These are phyloP conservation scores for Nebria ingens DNA, from an alignment of 1,140 invertebrate species.

Conservation along the genomic window DNA sequence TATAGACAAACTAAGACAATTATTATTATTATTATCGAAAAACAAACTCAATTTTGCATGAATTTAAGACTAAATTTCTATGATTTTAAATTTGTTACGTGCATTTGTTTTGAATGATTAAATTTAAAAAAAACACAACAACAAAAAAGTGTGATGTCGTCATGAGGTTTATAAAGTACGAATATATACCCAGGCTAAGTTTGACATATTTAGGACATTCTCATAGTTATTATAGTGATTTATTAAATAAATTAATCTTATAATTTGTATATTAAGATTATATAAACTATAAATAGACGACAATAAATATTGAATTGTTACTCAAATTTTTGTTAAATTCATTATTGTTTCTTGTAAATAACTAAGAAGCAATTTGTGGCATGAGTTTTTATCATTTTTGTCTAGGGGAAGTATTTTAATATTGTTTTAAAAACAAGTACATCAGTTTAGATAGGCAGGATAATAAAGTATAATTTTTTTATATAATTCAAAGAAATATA, in stretches of 20 bases:
- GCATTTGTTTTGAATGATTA: neutral
- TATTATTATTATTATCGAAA: no score
- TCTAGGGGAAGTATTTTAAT: neutral
- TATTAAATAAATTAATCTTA: neutral
- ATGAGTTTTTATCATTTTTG: neutral
- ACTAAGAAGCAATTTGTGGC: neutral
- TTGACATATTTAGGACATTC: neutral
- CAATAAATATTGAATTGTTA: constrained; percentile 5
- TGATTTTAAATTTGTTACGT: neutral
- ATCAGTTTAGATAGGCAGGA: neutral
- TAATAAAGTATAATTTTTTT: neutral
- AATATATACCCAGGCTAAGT: neutral
- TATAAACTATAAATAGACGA: constrained; percentile 1
- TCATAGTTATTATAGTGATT: neutral
- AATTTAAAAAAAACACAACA: no score
- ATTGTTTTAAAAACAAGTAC: neutral
- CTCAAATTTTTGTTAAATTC: neutral
- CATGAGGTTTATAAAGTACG: neutral
- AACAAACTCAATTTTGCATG: neutral
- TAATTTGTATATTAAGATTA: constrained; percentile 1
- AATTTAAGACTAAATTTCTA: neutral
- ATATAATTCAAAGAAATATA: neutral
- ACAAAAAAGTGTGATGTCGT: no score
- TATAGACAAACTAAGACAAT: no score
- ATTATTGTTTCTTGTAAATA: neutral